Evolutionary conservation across 2,888 invertebrate species (phyloP).

Genomic region (Drosophila paramelanica): DNA sequence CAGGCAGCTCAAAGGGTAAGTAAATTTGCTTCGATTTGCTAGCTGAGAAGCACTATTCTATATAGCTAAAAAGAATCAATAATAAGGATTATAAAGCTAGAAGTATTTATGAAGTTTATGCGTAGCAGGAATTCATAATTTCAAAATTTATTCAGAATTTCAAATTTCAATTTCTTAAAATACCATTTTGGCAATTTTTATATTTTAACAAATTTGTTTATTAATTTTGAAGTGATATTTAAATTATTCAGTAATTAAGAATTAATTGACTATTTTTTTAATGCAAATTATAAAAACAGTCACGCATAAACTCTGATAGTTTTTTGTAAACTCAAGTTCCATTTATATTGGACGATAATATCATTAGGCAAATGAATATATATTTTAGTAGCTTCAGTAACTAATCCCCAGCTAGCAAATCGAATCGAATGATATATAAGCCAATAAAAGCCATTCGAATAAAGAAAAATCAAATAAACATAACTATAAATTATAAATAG

Average conservation of each 20-base stretch:
- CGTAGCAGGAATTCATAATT: not conserved
- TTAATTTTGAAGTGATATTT: no score
- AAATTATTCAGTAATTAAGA: no score
- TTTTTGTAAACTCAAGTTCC: constrained; percentile 5
- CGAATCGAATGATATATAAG: constrained; percentile 23
- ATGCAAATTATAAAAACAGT: not conserved
- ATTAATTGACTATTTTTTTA: not conserved
- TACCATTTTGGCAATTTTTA: no score
- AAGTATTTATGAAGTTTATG: not conserved
- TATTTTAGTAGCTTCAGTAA: constrained; percentile 2
- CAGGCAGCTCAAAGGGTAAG: constrained; percentile 65
- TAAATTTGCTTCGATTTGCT: constrained; percentile 35
- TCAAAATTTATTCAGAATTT: not conserved
- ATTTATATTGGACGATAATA: not conserved
- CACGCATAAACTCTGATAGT: constrained; percentile 11
- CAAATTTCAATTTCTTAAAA: no score
- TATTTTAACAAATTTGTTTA: no score
- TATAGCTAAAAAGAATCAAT: not conserved
- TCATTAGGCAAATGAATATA: constrained; percentile 8
- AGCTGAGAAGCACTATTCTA: not conserved
- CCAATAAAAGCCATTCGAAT: constrained; percentile 25
- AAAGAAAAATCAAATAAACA: constrained; percentile 53
- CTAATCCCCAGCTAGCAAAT: constrained; percentile 20
- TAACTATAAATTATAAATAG: constrained; percentile 59
- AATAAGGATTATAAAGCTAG: not conserved